Base-by-base conservation (phyloP, 2,113 vertebrate species). In the Irena cyanogastra region DNA sequence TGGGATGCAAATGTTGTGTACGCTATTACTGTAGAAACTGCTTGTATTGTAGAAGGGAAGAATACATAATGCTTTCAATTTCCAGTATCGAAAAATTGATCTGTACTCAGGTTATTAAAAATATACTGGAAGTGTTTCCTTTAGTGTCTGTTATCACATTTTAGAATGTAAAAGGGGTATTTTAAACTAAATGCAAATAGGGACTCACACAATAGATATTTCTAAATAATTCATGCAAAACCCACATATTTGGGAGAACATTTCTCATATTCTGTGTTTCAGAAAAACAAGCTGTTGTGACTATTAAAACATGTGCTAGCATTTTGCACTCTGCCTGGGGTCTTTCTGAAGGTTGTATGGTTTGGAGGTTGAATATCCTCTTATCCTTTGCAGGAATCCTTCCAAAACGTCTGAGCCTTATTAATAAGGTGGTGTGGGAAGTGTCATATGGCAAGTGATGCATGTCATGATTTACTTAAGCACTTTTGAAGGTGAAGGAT, bases 401-500 rank as follows among this genome's bases (percentile, higher is more conserved):
- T 97, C 94, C 87, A 88, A 75, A 91, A 78, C 0, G 0, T 35
- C 71, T 81, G 12, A 94, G 41, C 56, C 76, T 90, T 78, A 63
- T 90, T 90, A 94, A 66, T 52, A 53, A 91, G 79, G 52, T 60
- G 18, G 49, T 16, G 24, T 83, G 75, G 85, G 68, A 83, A 92
- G 63, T 86, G 90, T 95, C 79, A 33, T 47, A n/a, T 6, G 31
- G 71, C 82, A 86, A 95, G 26, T 5, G 14, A 59, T 90, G 75
- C 71, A 20, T 83, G 39, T 60, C 66, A 33, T 71, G 60, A 83
- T 94, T 90, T 94, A 72, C 49, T 89, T 52, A 66, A 72, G 65
- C 68, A 56, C 68, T 95, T 92, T 2, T 50, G 75, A 86, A 96
- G 75, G 90, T 90, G 94, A 93, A 74, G 71, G 66, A 83, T 88